Base-by-base conservation (phyloP, 2,888 invertebrate genomes). In the Cynaeus angustus region DNA sequence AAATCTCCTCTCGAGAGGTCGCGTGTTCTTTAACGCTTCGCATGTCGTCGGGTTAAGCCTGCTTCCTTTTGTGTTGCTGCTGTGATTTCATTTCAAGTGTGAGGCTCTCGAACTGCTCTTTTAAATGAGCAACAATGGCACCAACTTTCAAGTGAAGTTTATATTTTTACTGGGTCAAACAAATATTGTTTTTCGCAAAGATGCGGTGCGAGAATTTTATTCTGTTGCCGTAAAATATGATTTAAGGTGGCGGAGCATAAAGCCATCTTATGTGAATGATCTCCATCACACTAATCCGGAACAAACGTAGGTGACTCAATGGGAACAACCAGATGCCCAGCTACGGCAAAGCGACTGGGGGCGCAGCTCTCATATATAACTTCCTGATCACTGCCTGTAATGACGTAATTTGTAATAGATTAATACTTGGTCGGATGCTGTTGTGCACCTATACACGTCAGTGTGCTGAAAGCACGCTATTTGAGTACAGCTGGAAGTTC, bases 361-460 rank as follows among this genome's bases (percentile, higher is more conserved):
- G 62, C 64, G 59, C 66, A 68, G 56, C 75, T 74, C 75, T 73
- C 73, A 74, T 73, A 76, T 81, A 82, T 83, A 83, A 82, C 83
- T 83, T 83, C 82, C 83, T 83, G 83, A 83, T 83, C 83, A 83
- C 82, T 80, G 81, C 81, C 79, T 81, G 81, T 83, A 83, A 83
- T 83, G 83, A 83, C 80, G 83, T 83, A 83, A 83, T 83, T 83
- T 83, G 82, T 83, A 79, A 83, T 83, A 82, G 83, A 83, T 83
- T 83, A 83, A 82, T 83, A 80, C 80, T 74, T 75, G 77, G 76
- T 74, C 72, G 73, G 77, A 78, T 78, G 79, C 77, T 74, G 77
- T 66, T 72, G 72, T 72, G 72, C 76, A 77, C 74, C 74, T 75
- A 78, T 75, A 77, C 76, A 79, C 78, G 79, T 80, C 80, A 80